Percentiles rank a stretch among this genome's conserved stretches.
These are phyloP conservation scores for Sebastes matsubarae DNA, from an alignment of 2,797 vertebrate species.

Conservation along the genomic window DNA sequence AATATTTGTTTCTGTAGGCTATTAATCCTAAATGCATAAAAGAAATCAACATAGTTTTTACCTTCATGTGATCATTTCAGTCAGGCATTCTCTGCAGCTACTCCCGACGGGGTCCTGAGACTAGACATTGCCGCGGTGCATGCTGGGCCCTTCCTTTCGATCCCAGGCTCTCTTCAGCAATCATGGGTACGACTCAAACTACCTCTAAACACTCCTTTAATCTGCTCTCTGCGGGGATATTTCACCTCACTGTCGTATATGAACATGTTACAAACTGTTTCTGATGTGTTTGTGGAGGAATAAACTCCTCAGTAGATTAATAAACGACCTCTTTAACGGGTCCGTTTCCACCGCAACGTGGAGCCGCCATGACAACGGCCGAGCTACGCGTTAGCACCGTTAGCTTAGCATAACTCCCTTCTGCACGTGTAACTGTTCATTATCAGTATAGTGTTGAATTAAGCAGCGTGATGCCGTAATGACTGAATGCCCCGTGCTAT, in stretches of 20 bases:
- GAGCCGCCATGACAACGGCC: constrained; percentile 64
- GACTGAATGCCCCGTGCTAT: fast-evolving
- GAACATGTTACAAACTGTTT: background rate
- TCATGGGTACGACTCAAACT: constrained; percentile 79
- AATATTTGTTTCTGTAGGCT: background rate
- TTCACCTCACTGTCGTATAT: fast-evolving
- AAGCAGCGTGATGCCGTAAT: fast-evolving
- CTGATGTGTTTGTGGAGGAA: background rate
- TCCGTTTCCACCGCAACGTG: constrained; percentile 71
- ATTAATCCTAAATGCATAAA: background rate
- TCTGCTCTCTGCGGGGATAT: fast-evolving
- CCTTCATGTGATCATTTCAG: constrained; percentile 18
- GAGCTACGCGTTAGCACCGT: constrained; percentile 28
- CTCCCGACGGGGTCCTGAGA: constrained; percentile 56
- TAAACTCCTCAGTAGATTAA: fast-evolving
- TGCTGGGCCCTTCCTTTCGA: constrained; percentile 81
- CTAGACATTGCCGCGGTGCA: constrained; percentile 75
- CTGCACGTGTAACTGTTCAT: too few relatives aligned
- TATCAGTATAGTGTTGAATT: background rate
- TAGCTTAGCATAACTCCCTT: constrained; percentile 10
- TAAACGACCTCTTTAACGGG: background rate
- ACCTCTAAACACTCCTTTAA: background rate
- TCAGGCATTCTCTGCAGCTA: constrained; percentile 46
- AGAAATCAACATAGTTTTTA: too few relatives aligned
- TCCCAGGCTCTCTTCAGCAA: constrained; percentile 75